Base-by-base conservation (phyloP, 2,888 invertebrate species). In the Nomada ferruginata region DNA sequence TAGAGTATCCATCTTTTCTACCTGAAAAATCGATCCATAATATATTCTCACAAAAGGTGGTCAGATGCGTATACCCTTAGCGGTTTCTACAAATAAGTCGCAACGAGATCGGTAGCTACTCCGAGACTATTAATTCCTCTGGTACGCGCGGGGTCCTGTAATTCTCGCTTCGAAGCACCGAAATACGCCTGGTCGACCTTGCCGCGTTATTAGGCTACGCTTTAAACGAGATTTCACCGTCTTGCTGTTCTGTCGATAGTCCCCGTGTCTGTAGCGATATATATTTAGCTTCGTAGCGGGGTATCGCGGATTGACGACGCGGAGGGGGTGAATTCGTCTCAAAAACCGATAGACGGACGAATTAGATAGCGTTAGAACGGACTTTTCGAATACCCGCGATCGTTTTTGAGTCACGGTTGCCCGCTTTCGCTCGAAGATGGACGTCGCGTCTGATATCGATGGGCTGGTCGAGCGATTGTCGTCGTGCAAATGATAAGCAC, bases 231-330 rank as follows among this genome's bases (percentile, higher is more conserved):
- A 86, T 78, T 87, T 79, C 84, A 71, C 75, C 81, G 79, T 83
- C 81, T 85, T 65, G 82, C 77, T 44, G 78, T 76, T 86, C 83
- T 71, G 82, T 86, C 89, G 85, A 87, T 85, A 84, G 79, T 69
- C 64, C 61, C 50, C 64, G 80, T 88, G 68, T 79, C 74, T 75
- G 85, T 79, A 83, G 64, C 64, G 87, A 87, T 91, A 91, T 91
- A 91, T 91, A 91, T 91, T 91, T 91, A 91, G 89, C 85, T 71
- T 77, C 79, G 85, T 85, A 84, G 89, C 89, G 82, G 80, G 85
- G 82, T 79, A 81, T 76, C 81, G 77, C 50, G 57, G 85, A 88
- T 88, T 84, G 87, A 79, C 80, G 80, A 77, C 86, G 86, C 85
- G 87, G 87, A 87, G 87, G 81, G 36, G 79, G 36, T 71, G 65